Conservation (phyloP, 2,888 invertebrate genomes). For the Punctoribates punctum region DNA sequence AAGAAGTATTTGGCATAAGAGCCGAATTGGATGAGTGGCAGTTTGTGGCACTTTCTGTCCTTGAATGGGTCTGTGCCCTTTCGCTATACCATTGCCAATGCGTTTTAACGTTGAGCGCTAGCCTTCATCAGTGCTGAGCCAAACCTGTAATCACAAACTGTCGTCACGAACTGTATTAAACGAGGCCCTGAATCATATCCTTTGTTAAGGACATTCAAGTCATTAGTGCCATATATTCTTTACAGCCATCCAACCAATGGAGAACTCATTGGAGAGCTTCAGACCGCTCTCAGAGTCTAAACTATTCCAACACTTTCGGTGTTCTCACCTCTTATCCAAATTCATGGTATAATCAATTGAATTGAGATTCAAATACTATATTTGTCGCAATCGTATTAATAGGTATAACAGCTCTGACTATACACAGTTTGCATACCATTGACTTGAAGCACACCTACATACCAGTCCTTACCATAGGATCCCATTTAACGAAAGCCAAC, state of each 20-base stretch:
- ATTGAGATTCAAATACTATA: no score
- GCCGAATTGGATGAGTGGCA: constrained; percentile 31
- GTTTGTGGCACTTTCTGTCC: constrained; percentile 31
- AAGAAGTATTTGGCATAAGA: constrained; percentile 2
- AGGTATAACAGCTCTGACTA: no score
- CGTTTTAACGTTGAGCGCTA: constrained; percentile 6
- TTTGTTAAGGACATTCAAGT: constrained; percentile 36
- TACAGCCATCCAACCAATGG: background rate
- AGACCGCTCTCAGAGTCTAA: no score
- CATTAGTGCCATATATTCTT: constrained; percentile 32
- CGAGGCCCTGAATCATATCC: constrained; percentile 37
- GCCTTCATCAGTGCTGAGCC: constrained; percentile 33
- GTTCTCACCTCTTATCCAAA: background rate
- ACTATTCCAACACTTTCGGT: background rate
- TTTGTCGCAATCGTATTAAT: no score
- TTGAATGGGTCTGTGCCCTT: constrained; percentile 35
- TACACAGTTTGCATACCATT: background rate
- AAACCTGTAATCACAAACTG: constrained; percentile 36
- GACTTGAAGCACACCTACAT: constrained; percentile 11
- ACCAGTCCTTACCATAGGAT: background rate
- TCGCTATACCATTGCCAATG: background rate
- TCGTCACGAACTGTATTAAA: constrained; percentile 38
- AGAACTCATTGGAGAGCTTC: no score
- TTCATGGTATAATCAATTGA: no score
- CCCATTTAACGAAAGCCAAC: background rate